Evolutionary conservation across 2,888 invertebrate species (phyloP).

Genomic region (Sericinus montela): DNA sequence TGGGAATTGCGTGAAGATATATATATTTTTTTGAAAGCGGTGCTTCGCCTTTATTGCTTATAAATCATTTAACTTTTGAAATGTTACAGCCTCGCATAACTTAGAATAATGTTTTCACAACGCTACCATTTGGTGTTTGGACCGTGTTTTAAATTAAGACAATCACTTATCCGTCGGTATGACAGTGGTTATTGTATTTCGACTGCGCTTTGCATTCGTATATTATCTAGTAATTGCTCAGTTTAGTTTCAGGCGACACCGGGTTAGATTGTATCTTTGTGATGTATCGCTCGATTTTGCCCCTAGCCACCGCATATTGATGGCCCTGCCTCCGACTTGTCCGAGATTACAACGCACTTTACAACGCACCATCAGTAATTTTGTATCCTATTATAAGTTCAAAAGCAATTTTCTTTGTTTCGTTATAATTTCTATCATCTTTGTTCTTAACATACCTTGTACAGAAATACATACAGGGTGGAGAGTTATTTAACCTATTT

Average conservation of each 20-base stretch:
- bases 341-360: slow-evolving; percentile 32
- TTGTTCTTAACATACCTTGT: too few species aligned
- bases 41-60: too few species aligned
- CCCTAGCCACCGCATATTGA: slow-evolving; percentile 49
- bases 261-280: slow-evolving; percentile 54
- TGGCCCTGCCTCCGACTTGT: slow-evolving; percentile 40
- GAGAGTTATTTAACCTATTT: too few species aligned
- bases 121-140: not conserved
- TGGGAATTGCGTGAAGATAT: too few species aligned
- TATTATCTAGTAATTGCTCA: slow-evolving; percentile 45
- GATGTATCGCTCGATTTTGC: slow-evolving; percentile 56
- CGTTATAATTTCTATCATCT: not conserved
- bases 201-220: slow-evolving; percentile 8
- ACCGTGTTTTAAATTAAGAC: slow-evolving; percentile 5
- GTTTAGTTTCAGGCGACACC: slow-evolving; percentile 58
- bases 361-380: slow-evolving; percentile 23
- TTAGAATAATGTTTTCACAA: too few species aligned
- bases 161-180: slow-evolving; percentile 4
- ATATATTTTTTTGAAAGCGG: too few species aligned
- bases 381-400: not conserved
- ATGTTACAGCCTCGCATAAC: too few species aligned
- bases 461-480: too few species aligned
- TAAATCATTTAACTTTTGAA: too few species aligned
- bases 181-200: slow-evolving; percentile 13
- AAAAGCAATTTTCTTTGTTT: not conserved